Base-by-base conservation (phyloP, 2,888 invertebrate genomes). In the Hesperia comma region DNA sequence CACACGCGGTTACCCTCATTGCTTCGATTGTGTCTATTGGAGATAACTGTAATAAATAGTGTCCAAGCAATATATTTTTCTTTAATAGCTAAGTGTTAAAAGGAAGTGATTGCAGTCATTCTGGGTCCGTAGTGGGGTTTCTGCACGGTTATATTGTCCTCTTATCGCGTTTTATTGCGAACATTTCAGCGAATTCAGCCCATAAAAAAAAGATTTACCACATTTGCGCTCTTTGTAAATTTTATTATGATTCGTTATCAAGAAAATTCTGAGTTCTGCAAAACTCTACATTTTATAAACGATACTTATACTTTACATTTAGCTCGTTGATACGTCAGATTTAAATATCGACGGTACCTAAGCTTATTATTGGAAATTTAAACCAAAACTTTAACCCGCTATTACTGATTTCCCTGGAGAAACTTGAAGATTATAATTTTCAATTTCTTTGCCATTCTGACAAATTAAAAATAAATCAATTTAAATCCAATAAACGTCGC, bases 121-220 rank as follows among this genome's bases (percentile, higher is more conserved):
- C n/a, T 32, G 37, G 46, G 66, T 55, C 66, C 60, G 54, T 58
- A 54, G 43, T 54, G 15, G 32, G 7, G 32, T 21, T 17, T 46
- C 21, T 40, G 12, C 43, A n/a, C 46, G 33, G 46, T 53, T 67
- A 67, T 51, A 51, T 51, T 26, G 66, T 46, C 46, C 60, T 37
- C 41, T 61, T 61, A 67, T 60, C 66, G 55, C 33, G 19, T 63
- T 66, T 67, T 67, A 67, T 67, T 67, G 37, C 66, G 60, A 46
- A 37, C 60, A 37, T 55, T 61, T 63, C 46, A 46, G 54, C 43
- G n/a, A 53, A 37, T 61, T 55, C 66, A 21, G 66, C 46, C 46
- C 66, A 49, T 67, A 61, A 61, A 61, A 66, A 40, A 6, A 37
- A 46, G 37, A 67, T 67, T 49, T 54, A 46, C 40, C 41, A 53